Percentiles rank a stretch among this genome's conserved stretches.
These are phyloP conservation scores for Phallusia fumigata DNA, from an alignment of 23 tunicate species.

Conservation along the genomic window DNA sequence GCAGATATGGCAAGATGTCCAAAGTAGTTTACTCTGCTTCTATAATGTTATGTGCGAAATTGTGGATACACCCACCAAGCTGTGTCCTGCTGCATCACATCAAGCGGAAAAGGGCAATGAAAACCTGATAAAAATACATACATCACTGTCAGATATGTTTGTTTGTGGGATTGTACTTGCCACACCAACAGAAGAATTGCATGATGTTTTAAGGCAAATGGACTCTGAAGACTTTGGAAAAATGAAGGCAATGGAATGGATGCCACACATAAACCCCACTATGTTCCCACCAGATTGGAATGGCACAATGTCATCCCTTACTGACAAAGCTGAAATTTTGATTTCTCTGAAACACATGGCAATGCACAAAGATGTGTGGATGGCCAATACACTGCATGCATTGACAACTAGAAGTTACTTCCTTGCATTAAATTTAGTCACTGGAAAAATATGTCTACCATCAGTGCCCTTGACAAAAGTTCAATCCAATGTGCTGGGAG, in stretches of 20 bases:
- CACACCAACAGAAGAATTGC: constrained; percentile 13
- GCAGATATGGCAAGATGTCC: constrained; percentile 48
- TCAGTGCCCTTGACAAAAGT: not conserved
- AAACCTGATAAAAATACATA: constrained; percentile 28
- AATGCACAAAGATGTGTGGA: not conserved
- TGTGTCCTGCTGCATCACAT: constrained; percentile 14
- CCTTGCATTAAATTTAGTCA: not conserved
- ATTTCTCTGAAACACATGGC: not conserved
- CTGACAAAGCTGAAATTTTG: not conserved
- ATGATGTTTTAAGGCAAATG: not conserved
- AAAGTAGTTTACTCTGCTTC: not conserved
- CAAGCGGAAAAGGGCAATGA: not conserved
- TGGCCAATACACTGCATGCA: not conserved
- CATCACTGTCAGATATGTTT: constrained; percentile 38
- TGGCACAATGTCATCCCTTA: not conserved
- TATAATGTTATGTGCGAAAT: constrained; percentile 13
- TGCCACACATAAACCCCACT: constrained; percentile 14
- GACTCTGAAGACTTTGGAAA: not conserved
- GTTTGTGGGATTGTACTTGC: constrained; percentile 24
- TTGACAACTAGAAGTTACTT: not conserved
- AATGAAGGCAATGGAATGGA: constrained; percentile 24
- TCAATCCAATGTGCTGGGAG: not conserved
- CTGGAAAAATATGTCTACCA: not conserved
- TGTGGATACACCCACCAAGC: not conserved
- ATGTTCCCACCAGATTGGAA: constrained; percentile 23